Conservation (phyloP, 2,888 invertebrate genomes). For the Ptychoptera albimana region DNA sequence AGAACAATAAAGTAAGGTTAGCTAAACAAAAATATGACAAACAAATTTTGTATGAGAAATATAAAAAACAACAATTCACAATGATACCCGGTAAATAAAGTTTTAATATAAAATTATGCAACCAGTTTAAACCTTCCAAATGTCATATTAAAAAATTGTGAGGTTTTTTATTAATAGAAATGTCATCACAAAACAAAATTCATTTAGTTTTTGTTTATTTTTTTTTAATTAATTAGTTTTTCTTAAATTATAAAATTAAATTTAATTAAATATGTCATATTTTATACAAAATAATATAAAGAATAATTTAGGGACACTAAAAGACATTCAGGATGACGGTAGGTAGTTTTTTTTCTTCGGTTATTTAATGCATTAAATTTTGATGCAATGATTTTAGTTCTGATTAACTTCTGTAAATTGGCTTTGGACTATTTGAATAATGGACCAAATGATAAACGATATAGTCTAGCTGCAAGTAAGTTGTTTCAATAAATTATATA, state of each 20-base stretch:
- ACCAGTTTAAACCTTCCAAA: no score
- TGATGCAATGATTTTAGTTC: constrained; percentile 23
- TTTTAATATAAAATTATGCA: no score
- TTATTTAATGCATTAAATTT: neutral
- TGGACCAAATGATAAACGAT: constrained; percentile 40
- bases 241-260: neutral
- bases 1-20: neutral
- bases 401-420: constrained; percentile 45
- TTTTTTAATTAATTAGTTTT: no score
- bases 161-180: no score
- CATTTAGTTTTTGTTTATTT: no score
- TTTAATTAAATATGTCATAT: neutral
- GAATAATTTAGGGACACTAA: constrained; percentile 1
- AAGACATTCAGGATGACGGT: neutral
- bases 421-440: constrained; percentile 42
- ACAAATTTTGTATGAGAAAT: no score
- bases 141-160: no score
- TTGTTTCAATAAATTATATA: neutral
- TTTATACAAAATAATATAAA: constrained; percentile 1
- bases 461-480: constrained; percentile 32
- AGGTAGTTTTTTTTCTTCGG: neutral
- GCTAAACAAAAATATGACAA: no score
- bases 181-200: no score
- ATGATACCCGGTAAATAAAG: no score
- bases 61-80: no score